Evolutionary conservation across 2,113 vertebrate genomes (phyloP).

Genomic region (Nicator chloris): DNA sequence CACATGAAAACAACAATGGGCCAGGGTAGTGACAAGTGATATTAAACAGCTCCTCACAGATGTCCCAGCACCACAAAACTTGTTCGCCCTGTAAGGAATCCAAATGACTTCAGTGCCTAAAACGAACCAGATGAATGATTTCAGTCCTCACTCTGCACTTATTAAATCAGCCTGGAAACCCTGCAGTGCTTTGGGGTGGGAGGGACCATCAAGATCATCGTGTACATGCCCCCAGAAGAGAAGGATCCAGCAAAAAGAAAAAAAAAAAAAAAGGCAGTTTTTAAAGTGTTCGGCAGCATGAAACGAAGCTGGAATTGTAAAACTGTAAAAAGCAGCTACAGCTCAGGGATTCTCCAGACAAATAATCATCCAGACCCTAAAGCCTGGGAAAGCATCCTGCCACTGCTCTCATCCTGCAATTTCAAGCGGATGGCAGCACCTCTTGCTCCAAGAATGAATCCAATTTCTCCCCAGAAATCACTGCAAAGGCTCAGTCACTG

Average conservation of each 20-base stretch:
- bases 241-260: neutral
- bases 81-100: neutral
- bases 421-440: neutral
- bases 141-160: constrained; percentile 3
- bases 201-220: neutral
- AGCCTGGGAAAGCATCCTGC: neutral
- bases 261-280: neutral
- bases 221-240: neutral
- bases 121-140: constrained; percentile 44
- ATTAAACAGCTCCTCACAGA: constrained; percentile 38
- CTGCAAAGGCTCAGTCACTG: neutral
- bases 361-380: neutral
- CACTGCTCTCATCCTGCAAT: neutral
- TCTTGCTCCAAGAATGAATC: neutral
- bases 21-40: neutral
- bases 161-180: constrained; percentile 23
- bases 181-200: neutral
- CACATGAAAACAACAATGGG: neutral
- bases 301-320: neutral
- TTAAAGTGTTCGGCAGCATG: fast-evolving
- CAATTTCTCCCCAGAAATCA: neutral
- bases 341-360: neutral
- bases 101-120: constrained; percentile 50
- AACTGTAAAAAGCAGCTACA: neutral
- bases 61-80: constrained; percentile 4